Percentiles rank a stretch among this genome's conserved stretches.
Evolutionary conservation across 2,113 vertebrate species (phyloP).

Genomic region (Lophura nycthemera): DNA sequence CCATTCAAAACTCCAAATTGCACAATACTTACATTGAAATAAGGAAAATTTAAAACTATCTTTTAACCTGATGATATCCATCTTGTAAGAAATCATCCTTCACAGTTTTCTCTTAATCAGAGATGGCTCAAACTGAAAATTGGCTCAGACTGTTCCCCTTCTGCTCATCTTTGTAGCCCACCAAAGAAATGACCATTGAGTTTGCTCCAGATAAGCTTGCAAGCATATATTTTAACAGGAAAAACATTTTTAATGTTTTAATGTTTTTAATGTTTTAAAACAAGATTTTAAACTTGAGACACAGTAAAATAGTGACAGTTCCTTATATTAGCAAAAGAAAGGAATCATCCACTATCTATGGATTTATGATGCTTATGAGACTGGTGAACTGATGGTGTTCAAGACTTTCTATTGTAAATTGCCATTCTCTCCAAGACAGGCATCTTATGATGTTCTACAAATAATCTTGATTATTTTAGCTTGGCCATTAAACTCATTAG

Average conservation of each 20-base stretch:
- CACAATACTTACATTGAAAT: conserved; percentile 5
- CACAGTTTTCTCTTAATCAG: not conserved
- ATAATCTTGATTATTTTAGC: not conserved
- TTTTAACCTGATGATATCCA: not conserved
- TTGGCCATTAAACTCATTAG: not conserved
- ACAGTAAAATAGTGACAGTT: conserved; percentile 54
- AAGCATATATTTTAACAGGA: conserved; percentile 59
- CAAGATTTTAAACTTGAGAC: conserved; percentile 62
- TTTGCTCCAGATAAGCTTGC: not conserved
- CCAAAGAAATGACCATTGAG: conserved; percentile 14
- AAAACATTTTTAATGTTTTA: conserved; percentile 10
- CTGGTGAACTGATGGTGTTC: not conserved
- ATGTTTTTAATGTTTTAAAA: no score
- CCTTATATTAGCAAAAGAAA: conserved; percentile 55
- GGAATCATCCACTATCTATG: conserved; percentile 42
- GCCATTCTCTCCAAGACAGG: conserved; percentile 29
- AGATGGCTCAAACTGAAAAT: conserved; percentile 29
- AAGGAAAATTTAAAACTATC: not conserved
- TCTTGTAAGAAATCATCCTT: not conserved
- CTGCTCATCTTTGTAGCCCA: conserved; percentile 26
- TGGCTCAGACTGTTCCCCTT: not conserved
- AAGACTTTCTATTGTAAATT: conserved; percentile 18
- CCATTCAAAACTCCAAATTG: not conserved
- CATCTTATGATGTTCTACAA: not conserved
- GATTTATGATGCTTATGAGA: conserved; percentile 42